These are phyloP conservation scores for Cheilinus undulatus DNA, from an alignment of 2,113 vertebrate genomes.

Conservation along the genomic window DNA sequence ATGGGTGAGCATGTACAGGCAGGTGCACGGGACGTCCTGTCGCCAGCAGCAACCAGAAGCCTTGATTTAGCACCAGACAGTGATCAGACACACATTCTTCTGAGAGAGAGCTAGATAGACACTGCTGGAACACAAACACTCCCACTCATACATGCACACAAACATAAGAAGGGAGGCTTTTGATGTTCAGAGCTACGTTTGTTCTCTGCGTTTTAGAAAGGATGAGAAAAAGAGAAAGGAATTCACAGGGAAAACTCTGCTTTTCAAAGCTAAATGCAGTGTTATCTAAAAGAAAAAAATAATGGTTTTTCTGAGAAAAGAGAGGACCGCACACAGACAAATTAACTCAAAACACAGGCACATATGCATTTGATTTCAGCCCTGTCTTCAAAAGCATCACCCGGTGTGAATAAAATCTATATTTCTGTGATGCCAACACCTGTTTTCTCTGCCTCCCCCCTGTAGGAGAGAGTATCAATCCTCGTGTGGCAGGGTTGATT, in stretches of 20 bases:
- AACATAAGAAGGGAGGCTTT: slow-evolving; percentile 46
- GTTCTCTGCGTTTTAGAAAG: slow-evolving; percentile 43
- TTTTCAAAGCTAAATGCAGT: slow-evolving; percentile 35
- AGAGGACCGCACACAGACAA: slow-evolving; percentile 12
- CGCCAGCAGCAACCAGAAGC: slow-evolving; percentile 67
- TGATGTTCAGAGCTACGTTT: slow-evolving; percentile 57
- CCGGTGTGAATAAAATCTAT: background rate
- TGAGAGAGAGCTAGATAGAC: slow-evolving; percentile 47
- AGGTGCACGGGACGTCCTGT: slow-evolving; percentile 68
- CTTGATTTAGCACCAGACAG: slow-evolving; percentile 66
- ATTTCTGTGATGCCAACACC: slow-evolving; percentile 27
- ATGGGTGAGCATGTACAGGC: slow-evolving; percentile 73
- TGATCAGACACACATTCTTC: slow-evolving; percentile 75
- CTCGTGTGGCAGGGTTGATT: slow-evolving; percentile 91
- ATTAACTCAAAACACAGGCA: slow-evolving; percentile 5
- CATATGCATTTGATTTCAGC: slow-evolving; percentile 26
- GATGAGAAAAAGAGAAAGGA: slow-evolving; percentile 47
- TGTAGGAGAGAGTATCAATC: slow-evolving; percentile 94
- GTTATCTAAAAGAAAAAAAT: background rate
- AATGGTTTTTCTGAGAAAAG: slow-evolving; percentile 2
- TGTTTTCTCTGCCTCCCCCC: slow-evolving; percentile 68
- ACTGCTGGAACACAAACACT: slow-evolving; percentile 43
- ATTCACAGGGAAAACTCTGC: slow-evolving; percentile 51
- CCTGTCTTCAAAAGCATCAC: background rate
- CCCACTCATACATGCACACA: slow-evolving; percentile 28